Base-by-base conservation (phyloP, 2,888 invertebrate genomes). In the Capitulum mitella region DNA sequence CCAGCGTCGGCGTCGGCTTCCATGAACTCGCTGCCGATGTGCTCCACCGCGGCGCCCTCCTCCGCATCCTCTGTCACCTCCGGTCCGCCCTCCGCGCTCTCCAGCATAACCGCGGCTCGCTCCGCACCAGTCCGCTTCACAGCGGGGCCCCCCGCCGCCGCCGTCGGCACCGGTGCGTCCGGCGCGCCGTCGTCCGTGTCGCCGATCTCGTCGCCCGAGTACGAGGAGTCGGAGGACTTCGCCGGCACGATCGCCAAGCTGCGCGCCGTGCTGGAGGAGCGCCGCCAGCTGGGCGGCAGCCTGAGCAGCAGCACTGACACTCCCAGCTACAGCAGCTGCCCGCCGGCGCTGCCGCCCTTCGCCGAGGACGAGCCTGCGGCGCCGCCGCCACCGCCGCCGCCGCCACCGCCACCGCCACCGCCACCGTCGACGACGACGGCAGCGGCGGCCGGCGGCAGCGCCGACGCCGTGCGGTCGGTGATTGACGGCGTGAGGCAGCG, bases 401-500 rank as follows among this genome's bases (percentile, higher is more conserved):
- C 22, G 34, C 37, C 64, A 34, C 34, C 26, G 14, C 51, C 51
- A 19, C 51, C 64, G 34, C 5, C 64, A 16, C 8, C 34, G 32
- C 22, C 64, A 8, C 32, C 16, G 8, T 16, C 26, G 8, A 6
- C 40, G 22, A 1, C 40, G 40, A 1, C 26, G 40, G 40, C 1
- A 0, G 40, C 37, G 1, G 40, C 37, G 0, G 70, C 34, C 40
- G 22, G 34, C 34, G 64, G 34, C 22, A 34, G 64, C 19, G 40
- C 37, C 8, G 70, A 70, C 1, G 43, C 77, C 75, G 26, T 70
- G 82, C 81, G 78, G 78, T 79, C 82, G 77, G 75, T 79, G 80
- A 5, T 81, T 78, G 61, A 80, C 80, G 78, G 81, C 79, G 84
- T 84, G 81, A 84, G 85, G 77, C 83, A 70, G 70, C 37, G 70